Evolutionary conservation across 2,797 vertebrate genomes (phyloP), one percentile per base, ranked within the genome.

Genomic region (Pempheris klunzingeri): DNA sequence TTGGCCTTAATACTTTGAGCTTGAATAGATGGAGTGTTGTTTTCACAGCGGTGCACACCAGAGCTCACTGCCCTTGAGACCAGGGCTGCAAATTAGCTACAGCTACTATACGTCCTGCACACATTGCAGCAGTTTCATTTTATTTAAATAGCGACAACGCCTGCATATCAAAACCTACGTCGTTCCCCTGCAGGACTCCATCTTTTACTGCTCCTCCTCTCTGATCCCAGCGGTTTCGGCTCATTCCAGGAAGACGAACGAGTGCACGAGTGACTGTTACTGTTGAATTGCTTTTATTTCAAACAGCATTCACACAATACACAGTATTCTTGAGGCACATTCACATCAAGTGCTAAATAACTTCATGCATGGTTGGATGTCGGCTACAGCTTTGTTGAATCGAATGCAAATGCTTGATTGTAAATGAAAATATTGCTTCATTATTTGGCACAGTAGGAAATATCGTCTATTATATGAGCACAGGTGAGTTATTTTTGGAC

Each of bases 371-470:
- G 88, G 82, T 84, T 41, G 69, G 90, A 90, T 90, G 84, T 84
- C 50, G 68, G 87, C 87, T 92, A 93, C 88, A 90, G 81, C 83
- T 85, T 85, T 49, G 81, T 92, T 77, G 80, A 88, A 79, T 87
- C 58, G 74, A 93, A 92, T 90, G 86, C 88, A 85, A 86, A 93
- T 89, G 85, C 73, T n/a, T 92, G 88, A 93, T 86, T 89, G 77
- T 85, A 94, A 94, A 95, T 95, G 90, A 94, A 91, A 93, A 93
- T 95, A 95, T 95, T 96, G 95, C 95, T 95, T 94, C 34, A 76
- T 89, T 90, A 91, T 95, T 95, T 95, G 94, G 94, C 95, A 95
- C 94, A 88, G 77, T 91, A 90, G 90, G 90, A 93, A 91, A 92
- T 78, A 60, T 78, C 62, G 60, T 78, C 60, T 74, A 66, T 74